Evolutionary conservation across 2,888 invertebrate genomes (phyloP), one percentile per base, ranked within the genome.

Genomic region (Carcina quercana): DNA sequence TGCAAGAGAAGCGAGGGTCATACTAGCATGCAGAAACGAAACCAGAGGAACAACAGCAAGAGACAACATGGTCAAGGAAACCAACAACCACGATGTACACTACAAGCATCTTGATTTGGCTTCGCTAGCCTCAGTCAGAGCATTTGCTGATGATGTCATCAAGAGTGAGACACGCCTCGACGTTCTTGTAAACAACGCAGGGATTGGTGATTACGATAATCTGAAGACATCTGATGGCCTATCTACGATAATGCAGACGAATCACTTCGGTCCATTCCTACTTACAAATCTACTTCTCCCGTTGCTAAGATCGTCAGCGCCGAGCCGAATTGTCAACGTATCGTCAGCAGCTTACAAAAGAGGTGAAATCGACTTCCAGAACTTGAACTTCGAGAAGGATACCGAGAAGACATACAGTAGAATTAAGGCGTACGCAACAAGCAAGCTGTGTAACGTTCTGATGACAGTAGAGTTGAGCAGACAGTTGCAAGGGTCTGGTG

Each of bases 1-100:
- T 0, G 87, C 86, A 38, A 83, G 91, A 53, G 92, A 92, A 14
- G 94, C 93, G 1, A 86, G 88, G 37, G 85, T 95, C 5, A 91
- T 95, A 32, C 84, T 96, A 86, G 95, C 92, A 0, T 94, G 94
- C 62, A 86, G 94, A 42, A 90, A 92, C 57, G 60, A 89, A 37
- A 86, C 86, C 30, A 85, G 85, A 12, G 94, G 92, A 1, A 86
- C 86, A 36, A 73, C 82, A 43, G 88, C 88, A 2, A 49, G 55
- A 25, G 53, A 70, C 12, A 27, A 50, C 15, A 69, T 74, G 17
- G 44, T 70, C 11, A 26, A 43, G n/a, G 41, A 5, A 3, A 29
- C 20, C 2, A 21, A 34, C 5, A 58, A 58, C 27, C 32, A 29
- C 2, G 42, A 58, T 15, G 45, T 59, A 2, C 67, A 68, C 49